Evolutionary conservation across 2,888 invertebrate genomes (phyloP).

Genomic region (Thecophora atra): DNA sequence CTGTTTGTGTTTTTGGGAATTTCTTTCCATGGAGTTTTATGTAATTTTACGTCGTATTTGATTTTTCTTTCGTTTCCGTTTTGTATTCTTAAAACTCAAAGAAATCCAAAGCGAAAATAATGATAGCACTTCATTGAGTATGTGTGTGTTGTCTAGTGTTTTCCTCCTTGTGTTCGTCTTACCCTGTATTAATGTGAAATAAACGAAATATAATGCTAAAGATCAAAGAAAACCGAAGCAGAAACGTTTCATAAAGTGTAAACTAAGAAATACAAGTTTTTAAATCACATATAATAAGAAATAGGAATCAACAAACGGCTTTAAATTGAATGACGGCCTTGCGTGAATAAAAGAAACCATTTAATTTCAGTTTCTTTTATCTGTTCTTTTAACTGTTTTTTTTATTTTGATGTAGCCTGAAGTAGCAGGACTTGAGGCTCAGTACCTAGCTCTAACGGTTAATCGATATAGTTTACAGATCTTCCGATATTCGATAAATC

Average conservation of each 20-base stretch:
- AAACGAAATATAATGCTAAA: slow-evolving; percentile 46
- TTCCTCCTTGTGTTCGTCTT: slow-evolving; percentile 89
- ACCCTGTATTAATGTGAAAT: slow-evolving; percentile 66
- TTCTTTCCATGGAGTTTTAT: no score
- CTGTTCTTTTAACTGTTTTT: no score
- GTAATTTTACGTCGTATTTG: not conserved
- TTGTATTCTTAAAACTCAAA: slow-evolving; percentile 35
- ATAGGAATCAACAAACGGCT: no score
- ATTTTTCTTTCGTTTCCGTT: slow-evolving; percentile 35
- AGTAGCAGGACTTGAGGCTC: no score
- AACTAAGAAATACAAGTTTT: slow-evolving; percentile 38
- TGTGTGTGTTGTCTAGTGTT: slow-evolving; percentile 94
- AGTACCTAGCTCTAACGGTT: no score
- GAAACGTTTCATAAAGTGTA: slow-evolving; percentile 34
- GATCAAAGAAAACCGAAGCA: slow-evolving; percentile 44
- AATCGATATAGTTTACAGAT: no score
- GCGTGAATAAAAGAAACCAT: no score
- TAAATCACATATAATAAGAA: no score
- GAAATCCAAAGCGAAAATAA: slow-evolving; percentile 63
- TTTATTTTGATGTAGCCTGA: no score
- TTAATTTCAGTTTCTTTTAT: no score
- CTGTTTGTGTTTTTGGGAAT: not conserved
- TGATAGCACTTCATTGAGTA: slow-evolving; percentile 68
- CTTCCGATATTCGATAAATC: no score
- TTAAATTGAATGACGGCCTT: no score